phyloP scores from a whole-genome alignment of 2,888 invertebrate genomes.

The Orthosia cruda region DNA sequence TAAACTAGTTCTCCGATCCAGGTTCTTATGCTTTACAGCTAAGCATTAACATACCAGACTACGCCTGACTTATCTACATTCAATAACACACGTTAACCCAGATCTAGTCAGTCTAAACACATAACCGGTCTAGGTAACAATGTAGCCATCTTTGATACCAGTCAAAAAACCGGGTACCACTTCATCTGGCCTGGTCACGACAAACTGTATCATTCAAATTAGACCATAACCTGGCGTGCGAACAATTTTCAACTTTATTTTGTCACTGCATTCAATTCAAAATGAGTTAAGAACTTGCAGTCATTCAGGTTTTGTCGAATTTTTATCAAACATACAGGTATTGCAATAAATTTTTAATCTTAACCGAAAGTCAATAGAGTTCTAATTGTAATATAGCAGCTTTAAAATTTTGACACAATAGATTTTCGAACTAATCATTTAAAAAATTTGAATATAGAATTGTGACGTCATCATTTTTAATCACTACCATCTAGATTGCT shows the following conservation, averaged over 20 bases:
- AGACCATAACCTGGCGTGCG: not conserved
- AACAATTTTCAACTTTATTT: constrained; percentile 16
- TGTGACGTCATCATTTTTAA: constrained; percentile 47
- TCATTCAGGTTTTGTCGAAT: constrained; percentile 28
- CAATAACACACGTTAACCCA: constrained; percentile 30
- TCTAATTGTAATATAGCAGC: not conserved
- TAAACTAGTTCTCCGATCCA: not conserved
- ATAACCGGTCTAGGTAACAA: constrained; percentile 51
- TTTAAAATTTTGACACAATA: constrained; percentile 16
- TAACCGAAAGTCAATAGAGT: too few species aligned
- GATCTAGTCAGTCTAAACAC: constrained; percentile 19
- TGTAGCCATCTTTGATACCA: constrained; percentile 32
- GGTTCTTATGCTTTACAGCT: not conserved
- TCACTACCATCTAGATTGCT: constrained; percentile 13
- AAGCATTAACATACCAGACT: not conserved
- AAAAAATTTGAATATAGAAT: constrained; percentile 47
- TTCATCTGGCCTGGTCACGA: constrained; percentile 53
- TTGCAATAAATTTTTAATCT: too few species aligned
- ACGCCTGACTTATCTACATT: constrained; percentile 20
- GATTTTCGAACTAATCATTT: constrained; percentile 31
- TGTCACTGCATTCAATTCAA: rapidly evolving
- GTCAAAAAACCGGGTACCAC: constrained; percentile 40
- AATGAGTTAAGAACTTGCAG: not conserved
- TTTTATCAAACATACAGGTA: too few species aligned
- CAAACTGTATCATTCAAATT: constrained; percentile 38